Conservation (phyloP, 2,797 vertebrate species). For the Enteromius mattozi region DNA sequence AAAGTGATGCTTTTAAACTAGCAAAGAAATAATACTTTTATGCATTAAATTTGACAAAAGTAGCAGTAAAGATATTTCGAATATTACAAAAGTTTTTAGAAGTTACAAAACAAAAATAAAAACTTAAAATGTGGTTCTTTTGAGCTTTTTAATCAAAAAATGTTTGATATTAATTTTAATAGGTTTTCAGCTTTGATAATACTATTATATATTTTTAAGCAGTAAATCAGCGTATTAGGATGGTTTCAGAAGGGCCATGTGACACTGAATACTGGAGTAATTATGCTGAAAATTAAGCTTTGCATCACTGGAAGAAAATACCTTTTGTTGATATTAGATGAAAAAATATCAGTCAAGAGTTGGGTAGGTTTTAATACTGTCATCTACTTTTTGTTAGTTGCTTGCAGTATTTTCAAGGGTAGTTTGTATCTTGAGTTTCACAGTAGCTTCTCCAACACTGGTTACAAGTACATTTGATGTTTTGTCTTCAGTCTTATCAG, state of each 20-base stretch:
- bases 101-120: background rate
- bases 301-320: background rate
- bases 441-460: background rate
- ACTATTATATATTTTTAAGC: background rate
- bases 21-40: background rate
- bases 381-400: background rate
- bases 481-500: slow-evolving; percentile 30
- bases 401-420: background rate
- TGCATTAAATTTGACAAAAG: background rate
- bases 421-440: background rate
- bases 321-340: background rate
- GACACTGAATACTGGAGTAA: background rate
- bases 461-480: slow-evolving; percentile 20
- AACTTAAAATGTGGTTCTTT: background rate
- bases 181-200: background rate
- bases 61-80: background rate
- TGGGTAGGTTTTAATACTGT: background rate
- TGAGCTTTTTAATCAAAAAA: background rate
- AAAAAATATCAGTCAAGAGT: no score
- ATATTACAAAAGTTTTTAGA: background rate
- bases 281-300: background rate
- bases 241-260: background rate
- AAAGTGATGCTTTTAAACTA: background rate
- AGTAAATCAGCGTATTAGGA: background rate
- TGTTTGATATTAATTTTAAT: background rate